These are phyloP conservation scores for Haliclystus octoradiatus DNA, from an alignment of 30 jellyfish, hydroid and myxozoan genomes.

Conservation along the genomic window DNA sequence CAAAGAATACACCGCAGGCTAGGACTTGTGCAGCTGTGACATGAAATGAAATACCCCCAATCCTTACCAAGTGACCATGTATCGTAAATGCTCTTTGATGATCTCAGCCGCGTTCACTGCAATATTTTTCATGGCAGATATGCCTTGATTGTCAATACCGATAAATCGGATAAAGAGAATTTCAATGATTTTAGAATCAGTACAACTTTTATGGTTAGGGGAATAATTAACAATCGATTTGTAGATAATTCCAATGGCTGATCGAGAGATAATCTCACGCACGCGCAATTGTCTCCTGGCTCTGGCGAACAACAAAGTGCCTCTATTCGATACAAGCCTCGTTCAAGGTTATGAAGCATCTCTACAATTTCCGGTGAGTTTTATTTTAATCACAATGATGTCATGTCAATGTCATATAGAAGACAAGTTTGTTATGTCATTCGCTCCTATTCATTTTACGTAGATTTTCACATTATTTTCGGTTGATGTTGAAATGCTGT, in stretches of 20 bases:
- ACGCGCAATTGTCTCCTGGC: conserved; percentile 69
- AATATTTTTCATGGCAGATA: not conserved
- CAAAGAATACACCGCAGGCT: no score
- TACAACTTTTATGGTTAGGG: no score
- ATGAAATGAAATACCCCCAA: not conserved
- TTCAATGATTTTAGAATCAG: not conserved
- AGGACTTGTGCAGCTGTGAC: not conserved
- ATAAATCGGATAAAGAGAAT: no score
- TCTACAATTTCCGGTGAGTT: conserved; percentile 30
- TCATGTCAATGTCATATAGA: no score
- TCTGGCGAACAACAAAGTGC: conserved; percentile 63
- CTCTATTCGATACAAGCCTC: conserved; percentile 77
- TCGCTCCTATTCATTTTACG: no score
- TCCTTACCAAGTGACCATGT: not conserved
- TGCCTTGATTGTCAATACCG: no score
- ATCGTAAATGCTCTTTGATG: not conserved
- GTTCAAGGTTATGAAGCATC: conserved; percentile 89
- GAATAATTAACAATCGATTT: no score
- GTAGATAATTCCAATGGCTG: conserved; percentile 38
- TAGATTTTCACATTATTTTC: no score
- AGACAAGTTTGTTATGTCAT: no score
- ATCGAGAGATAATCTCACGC: conserved; percentile 81
- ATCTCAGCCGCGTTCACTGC: not conserved
- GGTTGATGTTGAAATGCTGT: no score
- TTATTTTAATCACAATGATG: not conserved